Conservation (phyloP, 2,888 invertebrate species). For the Zaprionus lineosus region DNA sequence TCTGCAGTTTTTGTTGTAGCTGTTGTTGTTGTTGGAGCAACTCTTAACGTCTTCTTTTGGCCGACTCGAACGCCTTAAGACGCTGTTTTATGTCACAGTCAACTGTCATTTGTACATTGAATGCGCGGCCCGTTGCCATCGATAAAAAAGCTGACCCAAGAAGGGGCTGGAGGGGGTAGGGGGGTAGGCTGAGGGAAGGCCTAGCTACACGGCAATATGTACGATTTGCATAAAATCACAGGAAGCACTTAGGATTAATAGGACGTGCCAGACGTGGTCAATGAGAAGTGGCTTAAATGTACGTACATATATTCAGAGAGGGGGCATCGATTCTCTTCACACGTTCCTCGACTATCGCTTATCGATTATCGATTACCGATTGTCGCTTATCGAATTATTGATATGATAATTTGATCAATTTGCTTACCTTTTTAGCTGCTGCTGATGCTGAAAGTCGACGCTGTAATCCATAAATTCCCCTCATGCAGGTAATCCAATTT, state of each 20-base stretch:
- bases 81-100: constrained; percentile 80
- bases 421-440: constrained; percentile 49
- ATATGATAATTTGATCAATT: constrained; percentile 24
- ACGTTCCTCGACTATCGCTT: background rate
- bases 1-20: constrained; percentile 32
- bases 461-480: constrained; percentile 44
- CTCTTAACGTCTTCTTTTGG: constrained; percentile 78
- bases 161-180: background rate
- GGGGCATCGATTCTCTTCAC: background rate
- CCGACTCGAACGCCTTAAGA: constrained; percentile 60
- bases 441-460: constrained; percentile 5
- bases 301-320: constrained; percentile 11
- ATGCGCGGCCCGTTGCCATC: constrained; percentile 40
- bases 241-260: constrained; percentile 78
- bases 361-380: no score
- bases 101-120: constrained; percentile 80
- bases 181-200: background rate
- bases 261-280: constrained; percentile 45
- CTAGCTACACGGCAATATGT: constrained; percentile 63
- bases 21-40: constrained; percentile 33
- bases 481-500: constrained; percentile 47
- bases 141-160: no score
- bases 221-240: constrained; percentile 77
- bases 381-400: constrained; percentile 34
- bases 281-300: constrained; percentile 43